A percentile compares a stretch with the other conserved stretches of the same genome.
Evolutionary conservation across 2,797 vertebrate genomes (phyloP).

Genomic region (Falco berigora): DNA sequence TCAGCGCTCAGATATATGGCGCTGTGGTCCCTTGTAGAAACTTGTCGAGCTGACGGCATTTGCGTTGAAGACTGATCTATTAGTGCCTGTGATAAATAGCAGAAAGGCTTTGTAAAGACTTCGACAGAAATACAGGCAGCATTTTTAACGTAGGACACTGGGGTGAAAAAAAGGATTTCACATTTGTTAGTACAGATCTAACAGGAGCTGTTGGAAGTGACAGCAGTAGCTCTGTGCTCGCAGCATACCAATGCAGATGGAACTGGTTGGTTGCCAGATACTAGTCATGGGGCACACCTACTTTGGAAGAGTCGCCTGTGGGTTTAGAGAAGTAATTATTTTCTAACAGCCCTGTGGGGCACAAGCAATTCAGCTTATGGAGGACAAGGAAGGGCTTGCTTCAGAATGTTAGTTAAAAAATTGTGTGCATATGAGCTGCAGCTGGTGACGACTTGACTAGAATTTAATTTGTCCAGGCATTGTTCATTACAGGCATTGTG

Average conservation of each 20-base stretch:
- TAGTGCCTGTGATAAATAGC: accelerated
- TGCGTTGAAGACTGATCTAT: accelerated
- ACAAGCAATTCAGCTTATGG: neutral
- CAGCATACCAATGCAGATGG: neutral
- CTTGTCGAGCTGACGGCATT: neutral
- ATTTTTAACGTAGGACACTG: neutral
- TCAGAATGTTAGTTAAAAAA: neutral
- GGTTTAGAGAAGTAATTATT: neutral
- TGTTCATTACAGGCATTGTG: neutral
- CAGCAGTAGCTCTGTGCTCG: neutral
- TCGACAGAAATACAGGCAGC: accelerated
- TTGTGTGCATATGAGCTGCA: neutral
- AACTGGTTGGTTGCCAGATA: neutral
- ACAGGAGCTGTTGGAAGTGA: neutral
- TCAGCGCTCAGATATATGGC: accelerated
- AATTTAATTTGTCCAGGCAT: neutral
- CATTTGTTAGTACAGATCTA: neutral
- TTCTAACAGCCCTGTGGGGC: neutral
- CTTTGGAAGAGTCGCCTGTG: neutral
- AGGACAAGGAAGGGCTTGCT: neutral
- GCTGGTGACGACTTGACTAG: neutral
- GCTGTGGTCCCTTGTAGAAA: neutral
- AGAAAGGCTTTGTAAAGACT: accelerated
- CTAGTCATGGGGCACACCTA: neutral
- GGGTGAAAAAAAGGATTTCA: neutral